Conservation (phyloP, 2,888 invertebrate species). For the Napeogenes inachia region DNA sequence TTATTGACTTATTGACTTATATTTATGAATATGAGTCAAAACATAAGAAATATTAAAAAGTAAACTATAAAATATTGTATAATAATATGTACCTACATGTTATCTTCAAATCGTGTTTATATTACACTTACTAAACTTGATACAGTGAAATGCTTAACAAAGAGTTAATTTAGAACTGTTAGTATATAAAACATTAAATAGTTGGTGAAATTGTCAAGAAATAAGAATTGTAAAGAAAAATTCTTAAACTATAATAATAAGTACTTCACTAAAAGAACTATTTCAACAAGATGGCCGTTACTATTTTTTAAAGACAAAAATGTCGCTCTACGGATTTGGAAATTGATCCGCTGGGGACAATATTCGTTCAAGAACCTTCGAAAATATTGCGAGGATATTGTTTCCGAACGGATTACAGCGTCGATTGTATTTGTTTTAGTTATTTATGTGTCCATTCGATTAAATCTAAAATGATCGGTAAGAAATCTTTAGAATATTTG, state of each 20-base stretch:
- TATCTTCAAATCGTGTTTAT: too few species aligned
- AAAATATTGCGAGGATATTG: constrained; percentile 53
- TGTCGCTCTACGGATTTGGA: constrained; percentile 39
- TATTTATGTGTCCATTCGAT: constrained; percentile 24
- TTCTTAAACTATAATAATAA: neutral
- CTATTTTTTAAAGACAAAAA: constrained; percentile 44
- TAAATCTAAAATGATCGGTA: constrained; percentile 1
- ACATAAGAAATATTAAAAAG: too few species aligned
- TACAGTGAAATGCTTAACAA: too few species aligned
- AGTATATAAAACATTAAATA: too few species aligned
- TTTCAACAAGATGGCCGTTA: constrained; percentile 18
- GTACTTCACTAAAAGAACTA: constrained; percentile 10
- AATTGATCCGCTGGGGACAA: constrained; percentile 56
- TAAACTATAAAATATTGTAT: too few species aligned
- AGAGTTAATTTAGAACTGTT: too few species aligned
- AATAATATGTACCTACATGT: too few species aligned
- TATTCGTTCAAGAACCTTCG: constrained; percentile 51
- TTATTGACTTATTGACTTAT: too few species aligned
- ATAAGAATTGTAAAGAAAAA: neutral
- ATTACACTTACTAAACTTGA: too few species aligned
- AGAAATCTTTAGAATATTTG: neutral
- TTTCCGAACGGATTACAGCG: constrained; percentile 41
- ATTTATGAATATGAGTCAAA: too few species aligned
- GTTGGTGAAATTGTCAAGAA: neutral
- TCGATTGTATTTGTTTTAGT: constrained; percentile 35